Base-by-base conservation (phyloP, 2,113 vertebrate species). In the Sialia sialis region DNA sequence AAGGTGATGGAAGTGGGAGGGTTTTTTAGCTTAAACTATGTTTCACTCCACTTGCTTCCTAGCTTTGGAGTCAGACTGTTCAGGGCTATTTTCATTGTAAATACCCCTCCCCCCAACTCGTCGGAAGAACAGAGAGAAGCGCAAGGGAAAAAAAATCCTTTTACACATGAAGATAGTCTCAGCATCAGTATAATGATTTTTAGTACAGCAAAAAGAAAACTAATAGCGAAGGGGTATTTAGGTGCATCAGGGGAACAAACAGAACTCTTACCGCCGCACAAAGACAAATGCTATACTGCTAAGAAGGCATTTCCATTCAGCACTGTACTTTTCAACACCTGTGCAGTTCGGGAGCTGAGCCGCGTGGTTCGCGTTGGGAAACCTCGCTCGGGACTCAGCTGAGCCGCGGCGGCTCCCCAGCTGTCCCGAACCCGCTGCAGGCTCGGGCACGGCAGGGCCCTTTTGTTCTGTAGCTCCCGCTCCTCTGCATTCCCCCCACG, bases 311-410 rank as follows among this genome's bases (percentile, higher is more conserved):
- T 77, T 82, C 38, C 46, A 54, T 58, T 67, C 59, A 32, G 26
- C 48, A 12, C 4, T 1, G 30, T 16, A 9, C 51, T 92, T 75
- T 19, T 4, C 44, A 26, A 14, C 48, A 44, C 30, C 58, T 13
- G 3, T 3, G 34, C 78, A 6, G 5, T 15, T 4, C 1, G 46
- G 59, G 55, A 80, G 48, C 55, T 18, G 14, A 17, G 2, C 49
- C 1, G 18, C 3, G 59, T 0, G 52, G 14, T 9, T 34, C 2
- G 1, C 1, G 0, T 0, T 1, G n/a, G 22, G 29, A 49, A 62
- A 4, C n/a, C 25, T 5, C 2, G 21, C 0, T 17, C 11, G 32
- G 75, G 36, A 7, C 78, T 3, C 1, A 0, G 32, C 44, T 1
- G 51, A 32, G 13, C 67, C 1, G 38, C 60, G 26, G 46, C 0